phyloP scores from a whole-genome alignment of 2,797 vertebrate genomes.

The Urosaurus nigricauda region DNA sequence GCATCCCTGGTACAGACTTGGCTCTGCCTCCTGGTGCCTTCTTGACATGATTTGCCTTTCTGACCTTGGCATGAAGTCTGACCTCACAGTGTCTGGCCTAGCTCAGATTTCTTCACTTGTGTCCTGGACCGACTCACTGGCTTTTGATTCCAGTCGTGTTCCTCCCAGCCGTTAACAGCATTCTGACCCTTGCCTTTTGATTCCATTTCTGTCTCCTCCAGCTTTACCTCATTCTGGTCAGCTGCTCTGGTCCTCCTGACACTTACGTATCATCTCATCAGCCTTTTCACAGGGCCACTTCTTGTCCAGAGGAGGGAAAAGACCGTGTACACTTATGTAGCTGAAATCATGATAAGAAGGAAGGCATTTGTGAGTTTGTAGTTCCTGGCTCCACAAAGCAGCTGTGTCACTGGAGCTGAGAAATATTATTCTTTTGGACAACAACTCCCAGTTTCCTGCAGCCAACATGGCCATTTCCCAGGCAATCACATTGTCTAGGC shows the following conservation, averaged over 20 bases:
- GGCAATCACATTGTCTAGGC: too few species aligned
- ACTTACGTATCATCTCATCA: not conserved
- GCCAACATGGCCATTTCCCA: too few species aligned
- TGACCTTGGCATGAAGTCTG: conserved; percentile 1
- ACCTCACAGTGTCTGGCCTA: conserved; percentile 14
- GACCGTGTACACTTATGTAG: not conserved
- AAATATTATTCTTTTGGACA: too few species aligned
- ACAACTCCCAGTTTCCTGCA: too few species aligned
- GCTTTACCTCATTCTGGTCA: not conserved
- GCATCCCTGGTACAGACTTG: not conserved
- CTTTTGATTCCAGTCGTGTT: conserved; percentile 14
- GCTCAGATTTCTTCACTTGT: conserved; percentile 16
- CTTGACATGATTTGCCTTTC: conserved; percentile 27
- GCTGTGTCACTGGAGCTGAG: too few species aligned
- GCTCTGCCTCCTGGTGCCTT: not conserved
- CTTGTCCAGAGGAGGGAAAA: not conserved
- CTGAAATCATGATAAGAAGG: conserved; percentile 2
- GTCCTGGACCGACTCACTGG: conserved; percentile 11
- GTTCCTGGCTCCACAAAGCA: not conserved
- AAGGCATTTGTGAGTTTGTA: not conserved
- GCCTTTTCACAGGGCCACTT: not conserved
- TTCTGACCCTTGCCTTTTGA: conserved; percentile 1
- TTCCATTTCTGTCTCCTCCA: conserved; percentile 4
- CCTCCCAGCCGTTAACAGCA: conserved; percentile 9
- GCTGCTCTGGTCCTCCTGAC: not conserved